phyloP scores from a whole-genome alignment of 2,113 vertebrate genomes.

The Steatornis caripensis region DNA sequence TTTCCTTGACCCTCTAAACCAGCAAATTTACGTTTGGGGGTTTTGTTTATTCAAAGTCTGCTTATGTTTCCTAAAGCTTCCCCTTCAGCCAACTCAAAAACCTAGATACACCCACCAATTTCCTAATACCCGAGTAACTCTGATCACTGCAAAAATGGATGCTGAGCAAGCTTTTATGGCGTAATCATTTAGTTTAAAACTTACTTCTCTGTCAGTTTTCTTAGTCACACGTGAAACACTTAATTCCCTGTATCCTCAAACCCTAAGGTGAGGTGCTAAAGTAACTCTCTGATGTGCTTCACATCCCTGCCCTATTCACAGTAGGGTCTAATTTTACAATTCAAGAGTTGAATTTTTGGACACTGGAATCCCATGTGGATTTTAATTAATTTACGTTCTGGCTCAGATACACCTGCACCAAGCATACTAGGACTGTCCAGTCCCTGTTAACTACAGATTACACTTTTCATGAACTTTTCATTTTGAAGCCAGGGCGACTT shows the following conservation, averaged over 20 bases:
- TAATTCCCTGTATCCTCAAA: background rate
- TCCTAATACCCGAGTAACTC: background rate
- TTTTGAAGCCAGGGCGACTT: background rate
- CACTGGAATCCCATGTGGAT: background rate
- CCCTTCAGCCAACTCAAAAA: background rate
- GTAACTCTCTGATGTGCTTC: background rate
- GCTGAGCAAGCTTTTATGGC: background rate
- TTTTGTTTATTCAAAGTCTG: background rate
- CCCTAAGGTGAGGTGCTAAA: background rate
- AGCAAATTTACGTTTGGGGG: background rate
- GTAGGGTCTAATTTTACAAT: background rate
- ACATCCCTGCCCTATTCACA: background rate
- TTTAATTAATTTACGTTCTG: background rate
- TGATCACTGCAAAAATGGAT: background rate
- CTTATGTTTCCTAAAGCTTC: background rate
- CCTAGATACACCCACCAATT: background rate
- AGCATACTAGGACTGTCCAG: background rate
- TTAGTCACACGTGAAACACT: background rate
- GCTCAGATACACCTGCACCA: background rate
- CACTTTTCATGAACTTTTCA: background rate
- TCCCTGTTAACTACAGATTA: background rate
- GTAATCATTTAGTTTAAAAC: background rate
- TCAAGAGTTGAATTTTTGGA: background rate
- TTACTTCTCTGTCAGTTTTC: no score
- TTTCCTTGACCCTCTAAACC: background rate